These are phyloP conservation scores for Leptosomus discolor DNA, from an alignment of 2,113 vertebrate species.

Conservation along the genomic window DNA sequence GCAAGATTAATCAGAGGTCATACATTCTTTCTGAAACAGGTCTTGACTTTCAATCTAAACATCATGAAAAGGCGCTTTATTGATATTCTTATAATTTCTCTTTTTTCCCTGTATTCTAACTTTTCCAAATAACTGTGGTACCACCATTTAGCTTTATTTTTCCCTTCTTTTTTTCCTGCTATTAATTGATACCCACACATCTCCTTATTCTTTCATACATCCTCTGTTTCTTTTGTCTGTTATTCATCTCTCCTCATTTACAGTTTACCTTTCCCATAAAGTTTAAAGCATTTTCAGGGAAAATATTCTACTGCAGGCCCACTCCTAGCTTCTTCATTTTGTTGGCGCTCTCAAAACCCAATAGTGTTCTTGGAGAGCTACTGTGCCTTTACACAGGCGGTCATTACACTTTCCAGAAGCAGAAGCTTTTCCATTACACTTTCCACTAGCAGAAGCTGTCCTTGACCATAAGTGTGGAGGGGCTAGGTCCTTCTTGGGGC, in stretches of 20 bases:
- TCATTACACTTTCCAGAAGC: not conserved
- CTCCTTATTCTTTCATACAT: not conserved
- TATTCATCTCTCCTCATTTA: not conserved
- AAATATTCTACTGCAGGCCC: not conserved
- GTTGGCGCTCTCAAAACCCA: not conserved
- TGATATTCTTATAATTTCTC: not conserved
- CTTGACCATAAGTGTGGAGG: not conserved
- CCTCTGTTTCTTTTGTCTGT: not conserved
- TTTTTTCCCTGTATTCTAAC: not conserved
- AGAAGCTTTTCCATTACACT: not conserved
- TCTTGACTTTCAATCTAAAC: not conserved
- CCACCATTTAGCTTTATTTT: not conserved
- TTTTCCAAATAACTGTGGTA: not conserved
- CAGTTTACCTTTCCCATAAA: not conserved
- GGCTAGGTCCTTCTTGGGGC: not conserved
- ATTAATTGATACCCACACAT: not conserved
- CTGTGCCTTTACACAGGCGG: not conserved
- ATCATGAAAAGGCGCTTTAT: not conserved
- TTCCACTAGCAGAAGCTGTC: not conserved
- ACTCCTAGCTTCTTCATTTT: not conserved
- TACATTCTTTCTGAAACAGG: not conserved
- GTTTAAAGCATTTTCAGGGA: not conserved
- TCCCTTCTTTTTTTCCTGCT: not conserved
- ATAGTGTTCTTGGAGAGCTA: not conserved
- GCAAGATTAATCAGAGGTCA: not conserved